Base-by-base conservation (phyloP, 1,140 invertebrate species). In the Papilio helenus region DNA sequence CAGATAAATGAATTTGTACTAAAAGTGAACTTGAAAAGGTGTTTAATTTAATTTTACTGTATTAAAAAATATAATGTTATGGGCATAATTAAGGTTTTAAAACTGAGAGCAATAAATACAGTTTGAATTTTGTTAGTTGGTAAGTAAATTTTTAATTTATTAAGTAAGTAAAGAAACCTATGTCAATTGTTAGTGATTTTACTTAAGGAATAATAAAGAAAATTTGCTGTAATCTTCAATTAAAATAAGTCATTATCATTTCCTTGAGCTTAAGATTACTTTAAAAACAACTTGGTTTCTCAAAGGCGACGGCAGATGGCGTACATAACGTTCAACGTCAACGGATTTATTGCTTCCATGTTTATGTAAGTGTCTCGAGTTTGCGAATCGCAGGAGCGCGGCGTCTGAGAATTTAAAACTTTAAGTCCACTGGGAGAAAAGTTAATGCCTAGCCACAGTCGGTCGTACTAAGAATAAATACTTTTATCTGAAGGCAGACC, bases 301-400 rank as follows among this genome's bases (percentile, higher is more conserved):
- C 34, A 72, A 46, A 72, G 34, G 39, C 71, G 20, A 46, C 71
- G 42, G 34, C 71, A 46, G 71, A 34, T 72, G 71, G 71, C 71
- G 71, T 72, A 42, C 18, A 34, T 20, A 72, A 72, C 71, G 34
- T 18, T 72, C 71, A 72, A 23, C 71, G 71, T 3, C 14, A 72
- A 72, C 71, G 71, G 42, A 72, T 72, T 72, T 72, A 72, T 46
- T 42, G 71, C 42, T 72, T 72, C 42, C 71, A 72, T 72, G 42
- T 72, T 72, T 72, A 72, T 72, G 71, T 72, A 46, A 72, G 71
- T 46, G 34, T 18, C 39, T 72, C 71, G 71, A 72, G 71, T 46
- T 72, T 72, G 34, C 71, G 71, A 72, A 34, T 42, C 71, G 71
- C 34, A 72, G 18, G 34, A 20, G 71, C 68, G 68, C 12, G 34